phyloP scores from a whole-genome alignment of 2,888 invertebrate genomes.

The Pomacea canaliculata region DNA sequence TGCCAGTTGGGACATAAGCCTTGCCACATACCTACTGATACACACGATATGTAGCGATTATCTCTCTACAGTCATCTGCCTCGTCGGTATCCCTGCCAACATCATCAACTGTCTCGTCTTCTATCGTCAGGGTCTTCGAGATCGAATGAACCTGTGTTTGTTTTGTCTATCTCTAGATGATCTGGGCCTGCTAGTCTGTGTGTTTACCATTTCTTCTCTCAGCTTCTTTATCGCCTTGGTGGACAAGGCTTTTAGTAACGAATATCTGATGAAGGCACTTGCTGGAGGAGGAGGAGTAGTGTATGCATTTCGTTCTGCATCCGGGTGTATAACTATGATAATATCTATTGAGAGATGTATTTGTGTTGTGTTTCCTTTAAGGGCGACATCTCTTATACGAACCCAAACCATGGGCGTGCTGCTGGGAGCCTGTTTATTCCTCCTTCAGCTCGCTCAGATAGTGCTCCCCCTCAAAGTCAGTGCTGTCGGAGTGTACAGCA shows the following conservation, averaged over 20 bases:
- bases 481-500: not conserved
- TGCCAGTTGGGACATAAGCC: too few relatives aligned
- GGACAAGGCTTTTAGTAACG: not conserved
- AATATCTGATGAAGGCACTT: not conserved
- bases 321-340: constrained; percentile 1
- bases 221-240: constrained; percentile 28
- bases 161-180: too few relatives aligned
- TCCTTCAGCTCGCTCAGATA: not conserved
- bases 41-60: too few relatives aligned
- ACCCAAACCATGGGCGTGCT: not conserved
- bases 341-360: constrained; percentile 7
- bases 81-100: not conserved
- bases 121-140: too few relatives aligned
- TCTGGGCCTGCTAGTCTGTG: too few relatives aligned
- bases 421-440: not conserved
- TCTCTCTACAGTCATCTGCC: not conserved
- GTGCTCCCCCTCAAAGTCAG: not conserved
- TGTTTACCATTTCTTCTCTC: too few relatives aligned
- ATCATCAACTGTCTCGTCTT: not conserved
- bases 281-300: not conserved
- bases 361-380: constrained; percentile 3
- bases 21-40: too few relatives aligned
- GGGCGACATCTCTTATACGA: not conserved
- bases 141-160: too few relatives aligned
- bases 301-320: not conserved